Conservation (phyloP, 2,113 vertebrate species). For the Chaenogobius annularis region DNA sequence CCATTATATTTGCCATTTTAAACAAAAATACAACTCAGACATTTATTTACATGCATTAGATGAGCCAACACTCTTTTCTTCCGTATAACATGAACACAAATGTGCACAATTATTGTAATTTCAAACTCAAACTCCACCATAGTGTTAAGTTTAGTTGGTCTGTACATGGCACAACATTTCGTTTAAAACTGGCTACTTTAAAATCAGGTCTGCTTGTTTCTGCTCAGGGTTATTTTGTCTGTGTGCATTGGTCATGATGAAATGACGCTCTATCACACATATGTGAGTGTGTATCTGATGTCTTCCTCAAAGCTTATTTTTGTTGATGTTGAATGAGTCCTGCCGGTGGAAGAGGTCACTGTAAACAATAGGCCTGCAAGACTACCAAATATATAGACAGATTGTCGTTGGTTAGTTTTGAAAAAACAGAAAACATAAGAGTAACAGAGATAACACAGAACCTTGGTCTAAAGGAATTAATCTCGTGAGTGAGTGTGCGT, state of each 20-base stretch:
- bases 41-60: not conserved
- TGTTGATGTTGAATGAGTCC: not conserved
- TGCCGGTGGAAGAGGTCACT: too few species aligned
- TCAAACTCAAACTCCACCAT: not conserved
- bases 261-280: not conserved
- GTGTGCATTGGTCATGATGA: not conserved
- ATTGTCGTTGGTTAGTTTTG: not conserved
- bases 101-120: too few species aligned
- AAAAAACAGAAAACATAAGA: not conserved
- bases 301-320: not conserved
- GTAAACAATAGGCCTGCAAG: not conserved
- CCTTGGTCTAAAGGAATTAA: conserved; percentile 14
- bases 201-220: not conserved
- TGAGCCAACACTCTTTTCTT: not conserved
- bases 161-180: not conserved
- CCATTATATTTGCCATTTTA: not conserved
- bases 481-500: conserved; percentile 8
- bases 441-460: conserved; percentile 25
- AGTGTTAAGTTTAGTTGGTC: not conserved
- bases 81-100: too few species aligned
- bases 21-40: not conserved
- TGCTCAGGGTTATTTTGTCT: not conserved
- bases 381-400: not conserved
- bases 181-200: too few species aligned
- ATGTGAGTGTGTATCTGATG: not conserved